Base-by-base conservation (phyloP, 2,888 invertebrate species). In the Dicyrtomina minuta region DNA sequence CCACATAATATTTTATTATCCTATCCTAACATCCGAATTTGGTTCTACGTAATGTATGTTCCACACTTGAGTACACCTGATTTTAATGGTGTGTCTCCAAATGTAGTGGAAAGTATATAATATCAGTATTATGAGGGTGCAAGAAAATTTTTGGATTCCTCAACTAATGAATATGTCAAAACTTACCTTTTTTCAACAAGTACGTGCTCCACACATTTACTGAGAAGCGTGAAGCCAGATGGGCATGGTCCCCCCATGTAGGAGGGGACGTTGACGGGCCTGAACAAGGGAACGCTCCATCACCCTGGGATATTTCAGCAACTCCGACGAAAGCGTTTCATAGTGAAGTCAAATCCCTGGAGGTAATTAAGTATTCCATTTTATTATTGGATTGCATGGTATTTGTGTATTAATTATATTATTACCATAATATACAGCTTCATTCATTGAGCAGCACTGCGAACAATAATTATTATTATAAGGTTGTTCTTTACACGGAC, bases 201-300 rank as follows among this genome's bases (percentile, higher is more conserved):
- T 86, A 85, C 76, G 82, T 83, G 27, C 79, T 86, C 70, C 84
- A 85, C 77, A 84, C 84, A 10, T 85, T 83, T 79, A 83, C 83
- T 5, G 85, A 86, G 78, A 82, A 82, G 51, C 80, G 86, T 49
- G 82, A 83, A 70, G 84, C 84, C 6, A 79, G 82, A n/a, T 85
- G 85, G 85, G 81, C 83, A 0, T 83, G 81, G 79, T 81, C 82
- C 64, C 84, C 85, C 1, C 85, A 82, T 75, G 80, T 78, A 43
- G 83, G 83, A 4, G 81, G 81, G 10, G 80, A 83, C 22, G 80
- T 84, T 22, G 84, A 83, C 73, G 80, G 81, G 0, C 79, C 80
- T 4, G 79, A 79, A 3, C 79, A 80, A 66, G 82, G 82, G 12
- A 72, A 76, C n/a, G 82, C 83, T 2, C 83, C 83, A 2, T 77